Base-by-base conservation (phyloP, 1,140 invertebrate species). In the Heliconius eleuchia region DNA sequence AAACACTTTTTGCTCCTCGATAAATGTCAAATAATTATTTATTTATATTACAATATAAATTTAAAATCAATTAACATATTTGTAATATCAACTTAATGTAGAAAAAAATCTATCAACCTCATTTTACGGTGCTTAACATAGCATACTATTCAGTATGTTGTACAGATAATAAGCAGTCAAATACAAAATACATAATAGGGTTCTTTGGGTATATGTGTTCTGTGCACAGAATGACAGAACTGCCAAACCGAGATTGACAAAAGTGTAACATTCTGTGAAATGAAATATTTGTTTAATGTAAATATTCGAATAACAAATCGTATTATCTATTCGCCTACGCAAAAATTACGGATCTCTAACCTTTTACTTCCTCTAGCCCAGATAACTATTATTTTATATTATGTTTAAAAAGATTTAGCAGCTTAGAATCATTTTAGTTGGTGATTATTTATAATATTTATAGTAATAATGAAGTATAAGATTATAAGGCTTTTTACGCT, bases 281-380 rank as follows among this genome's bases (percentile, higher is more conserved):
- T 57, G 34, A 76, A 76, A 23, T 76, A 39, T 73, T 71, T 76
- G 57, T 77, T 77, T 80, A 55, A 77, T 70, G 77, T 81, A 81
- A 77, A 79, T 77, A 74, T 77, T 77, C 16, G 37, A 77, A 30
- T 78, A 57, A 74, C 76, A 76, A 84, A 79, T 78, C 39, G 70
- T 72, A 82, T 88, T 89, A 90, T 90, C 87, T 60, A 70, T 78
- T 83, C 88, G 76, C 89, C 88, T 86, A 91, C 89, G 83, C 86
- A 74, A 80, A 82, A 82, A 78, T 79, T 82, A 74, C 80, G 81
- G 85, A 86, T 87, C 82, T 84, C 73, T 73, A 85, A 81, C 79
- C 82, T 82, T 85, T 83, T 81, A 83, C 83, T 89, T 90, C 86
- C 87, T 87, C 81, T 79, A 80, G 81, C 78, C 73, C 60, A 82